Evolutionary conservation across 1,140 invertebrate genomes (phyloP), one percentile per base, ranked within the genome.

Genomic region (Drosophila aff.): DNA sequence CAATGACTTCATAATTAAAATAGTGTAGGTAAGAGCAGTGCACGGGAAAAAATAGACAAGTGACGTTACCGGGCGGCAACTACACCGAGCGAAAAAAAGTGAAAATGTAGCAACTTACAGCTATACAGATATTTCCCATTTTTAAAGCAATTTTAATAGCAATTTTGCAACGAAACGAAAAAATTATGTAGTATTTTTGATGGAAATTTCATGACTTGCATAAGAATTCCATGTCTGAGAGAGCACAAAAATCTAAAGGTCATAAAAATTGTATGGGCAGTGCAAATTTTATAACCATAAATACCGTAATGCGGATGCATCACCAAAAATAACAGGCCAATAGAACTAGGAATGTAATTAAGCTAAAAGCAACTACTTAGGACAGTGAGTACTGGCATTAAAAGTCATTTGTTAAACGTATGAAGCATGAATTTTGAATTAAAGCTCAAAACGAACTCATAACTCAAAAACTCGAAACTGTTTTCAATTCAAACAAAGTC

Each of bases 41-140:
- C 79, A 85, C 16, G 57, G 55, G 47, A 68, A 77, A 77, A 89
- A 89, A 89, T 89, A 89, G 61, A 84, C 59, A 26, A 66, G 59
- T 84, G 85, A 87, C 84, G 83, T 67, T 75, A 80, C 77, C 41
- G 44, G 40, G 26, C 11, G 44, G 21, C 15, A 13, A 75, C 31
- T 18, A 52, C 77, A 85, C 81, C 61, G 13, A 18, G 4, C 57
- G 47, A 64, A 78, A 75, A 47, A 60, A 60, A 36, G 44, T 44
- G 28, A 57, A 47, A 61, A 23, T 64, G 40, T 10, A 47, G 16
- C 15, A 58, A 46, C 63, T 78, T 62, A 69, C 64, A 77, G 33
- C 4, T 13, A 38, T 38, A 9, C 15, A 7, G 52, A 60, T 60
- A 16, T 31, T 43, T 10, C 18, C 18, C 38, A 64, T 64, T 46